Evolutionary conservation across 1,140 invertebrate genomes (phyloP), one percentile per base, ranked within the genome.

Genomic region (Sinella curviseta): DNA sequence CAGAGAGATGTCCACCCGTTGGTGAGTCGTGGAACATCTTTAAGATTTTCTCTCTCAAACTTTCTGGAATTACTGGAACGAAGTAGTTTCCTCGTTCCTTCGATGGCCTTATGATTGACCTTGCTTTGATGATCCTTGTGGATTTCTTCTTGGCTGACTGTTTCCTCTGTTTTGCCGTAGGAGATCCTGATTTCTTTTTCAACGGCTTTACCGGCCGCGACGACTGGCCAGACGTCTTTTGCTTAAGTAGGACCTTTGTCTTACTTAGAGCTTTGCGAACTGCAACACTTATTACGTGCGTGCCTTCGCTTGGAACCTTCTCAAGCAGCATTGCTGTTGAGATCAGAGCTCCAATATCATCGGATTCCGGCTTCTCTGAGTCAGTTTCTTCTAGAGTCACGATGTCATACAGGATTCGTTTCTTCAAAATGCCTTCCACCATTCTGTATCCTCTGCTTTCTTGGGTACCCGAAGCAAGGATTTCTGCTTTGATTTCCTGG

Each of bases 1-100:
- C 57, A 2, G 81, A 81, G 8, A 78, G 14, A 48, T 84, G 82
- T 8, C 82, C 79, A 0, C 74, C 34, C 20, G 39, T 24, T 14
- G 77, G 77, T 0, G n/a, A 3, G 31, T 82, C 81, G 48, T 82
- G 81, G 33, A 80, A 80, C 60, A 76, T 73, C 3, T 73, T 28
- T 24, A 82, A n/a, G 1, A 82, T 55, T 36, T 54, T 0, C 28
- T 76, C 16, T 24, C 24, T 55, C 20, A 80, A 33, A 0, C 8
- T 35, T 17, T 65, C 28, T 0, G 81, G 81, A 33, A 82, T 55
- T 16, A 78, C 74, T 57, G 78, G 78, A 12, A 79, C 74, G 24
- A 75, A 75, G 39, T 24, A 48, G 34, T 48, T 20, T 20, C 36
- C 28, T 8, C 39, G 16, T 8, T n/a, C 1, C 28, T 24, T 75